Evolutionary conservation across 2,888 invertebrate species (phyloP).

Genomic region (Microplitis manilae): DNA sequence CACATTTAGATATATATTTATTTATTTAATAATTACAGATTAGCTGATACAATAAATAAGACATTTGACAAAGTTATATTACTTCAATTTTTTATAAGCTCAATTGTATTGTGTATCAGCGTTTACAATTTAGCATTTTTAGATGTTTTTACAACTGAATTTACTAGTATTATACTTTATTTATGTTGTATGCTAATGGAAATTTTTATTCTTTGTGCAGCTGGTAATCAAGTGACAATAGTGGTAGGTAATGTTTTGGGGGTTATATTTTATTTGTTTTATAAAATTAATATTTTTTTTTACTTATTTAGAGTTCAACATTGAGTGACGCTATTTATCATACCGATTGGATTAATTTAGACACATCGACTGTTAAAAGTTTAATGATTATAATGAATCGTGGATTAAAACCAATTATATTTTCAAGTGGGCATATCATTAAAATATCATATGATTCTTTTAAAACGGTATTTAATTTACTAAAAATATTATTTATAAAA

Average conservation of each 20-base stretch:
- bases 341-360: conserved; percentile 40
- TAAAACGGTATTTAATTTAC: conserved; percentile 20
- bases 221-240: conserved; percentile 46
- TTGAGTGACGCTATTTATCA: conserved; percentile 39
- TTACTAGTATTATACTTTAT: conserved; percentile 35
- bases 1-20: neutral
- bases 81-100: conserved; percentile 34
- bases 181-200: conserved; percentile 37
- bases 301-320: conserved; percentile 6
- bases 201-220: conserved; percentile 42
- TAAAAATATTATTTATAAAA: neutral
- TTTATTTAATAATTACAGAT: conserved; percentile 18
- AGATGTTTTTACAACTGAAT: conserved; percentile 33
- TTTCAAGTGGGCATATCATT: conserved; percentile 42
- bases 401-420: conserved; percentile 35
- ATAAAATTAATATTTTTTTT: neutral
- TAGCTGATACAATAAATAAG: conserved; percentile 34
- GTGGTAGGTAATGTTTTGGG: conserved; percentile 41
- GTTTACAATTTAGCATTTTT: conserved; percentile 36
- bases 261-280: neutral
- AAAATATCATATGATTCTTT: conserved; percentile 44
- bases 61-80: conserved; percentile 21
- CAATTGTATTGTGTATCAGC: conserved; percentile 39
- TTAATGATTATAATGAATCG: conserved; percentile 45
- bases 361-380: conserved; percentile 34